Evolutionary conservation across 2,113 vertebrate species (phyloP), one percentile per base, ranked within the genome.

Genomic region (Bubo blakistoni): DNA sequence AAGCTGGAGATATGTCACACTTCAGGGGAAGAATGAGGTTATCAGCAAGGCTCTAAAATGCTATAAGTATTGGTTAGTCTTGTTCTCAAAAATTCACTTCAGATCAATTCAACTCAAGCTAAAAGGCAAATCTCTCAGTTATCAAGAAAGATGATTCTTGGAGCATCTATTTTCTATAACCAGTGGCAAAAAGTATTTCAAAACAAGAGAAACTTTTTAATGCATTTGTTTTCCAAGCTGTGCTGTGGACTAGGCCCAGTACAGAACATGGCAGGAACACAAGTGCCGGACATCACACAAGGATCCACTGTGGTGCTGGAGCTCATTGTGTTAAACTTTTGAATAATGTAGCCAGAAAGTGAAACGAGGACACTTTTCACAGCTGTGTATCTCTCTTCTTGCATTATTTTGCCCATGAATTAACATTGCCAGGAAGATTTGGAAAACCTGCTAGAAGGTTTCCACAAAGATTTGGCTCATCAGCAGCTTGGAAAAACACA

Each of bases 371-470:
- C 47, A 57, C 6, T 9, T 90, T 61, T 40, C 26, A 5, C 21
- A 77, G 61, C n/a, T 72, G 40, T 25, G 2, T 26, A 2, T 57
- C 42, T 92, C 44, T 86, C 42, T 55, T 36, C 46, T 47, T 81
- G 76, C 54, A 74, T n/a, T 51, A 49, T 66, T 94, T 55, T 47
- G 5, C 44, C 58, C 40, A 6, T 30, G 21, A 83, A 96, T 94
- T 91, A 91, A 87, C 21, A 9, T 49, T 69, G 47, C 36, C 16
- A 74, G 34, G 55, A 55, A 57, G 54, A 88, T 77, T 63, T 90
- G 70, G 80, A 84, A 94, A 93, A 22, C 5, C 58, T 52, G 52
- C 34, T 20, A 47, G 80, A 87, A 97, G 70, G 16, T 95, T 91
- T 96, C 58, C 36, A 74, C 34, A 79, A 70, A 78, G 49, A 88